Evolutionary conservation across 2,888 invertebrate species (phyloP).

Genomic region (Tinea pellionella): DNA sequence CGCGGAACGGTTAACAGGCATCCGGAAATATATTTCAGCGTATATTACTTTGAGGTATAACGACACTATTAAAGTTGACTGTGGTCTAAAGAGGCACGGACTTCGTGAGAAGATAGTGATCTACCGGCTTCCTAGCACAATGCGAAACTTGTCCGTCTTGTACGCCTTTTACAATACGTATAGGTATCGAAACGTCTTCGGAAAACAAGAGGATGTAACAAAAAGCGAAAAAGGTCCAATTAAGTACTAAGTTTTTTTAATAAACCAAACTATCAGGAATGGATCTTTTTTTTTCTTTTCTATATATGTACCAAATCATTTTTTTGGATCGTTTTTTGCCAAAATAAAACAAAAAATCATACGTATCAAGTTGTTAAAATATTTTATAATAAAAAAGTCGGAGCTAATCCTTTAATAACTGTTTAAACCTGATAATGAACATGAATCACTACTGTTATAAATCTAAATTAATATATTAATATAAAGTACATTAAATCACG

Average conservation of each 20-base stretch:
- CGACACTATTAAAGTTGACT: slow-evolving; percentile 13
- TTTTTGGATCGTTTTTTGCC: too few relatives aligned
- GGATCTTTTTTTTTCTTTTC: too few relatives aligned
- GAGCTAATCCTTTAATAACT: too few relatives aligned
- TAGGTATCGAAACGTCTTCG: neutral
- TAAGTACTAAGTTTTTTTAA: too few relatives aligned
- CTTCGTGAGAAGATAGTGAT: slow-evolving; percentile 13
- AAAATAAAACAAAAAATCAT: too few relatives aligned
- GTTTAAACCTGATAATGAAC: too few relatives aligned
- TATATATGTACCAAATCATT: too few relatives aligned
- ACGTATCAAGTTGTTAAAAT: too few relatives aligned
- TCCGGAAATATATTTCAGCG: slow-evolving; percentile 12
- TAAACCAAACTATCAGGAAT: too few relatives aligned
- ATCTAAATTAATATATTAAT: too few relatives aligned
- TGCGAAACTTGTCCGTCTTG: slow-evolving; percentile 7
- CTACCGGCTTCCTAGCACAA: slow-evolving; percentile 12
- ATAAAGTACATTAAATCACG: neutral
- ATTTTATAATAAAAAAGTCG: too few relatives aligned
- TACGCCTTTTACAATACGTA: neutral
- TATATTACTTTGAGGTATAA: slow-evolving; percentile 2
- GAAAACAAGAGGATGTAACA: neutral
- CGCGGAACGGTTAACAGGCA: slow-evolving; percentile 12
- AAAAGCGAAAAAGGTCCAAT: neutral
- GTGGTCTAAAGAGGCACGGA: slow-evolving; percentile 10
- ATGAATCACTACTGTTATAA: too few relatives aligned